Evolutionary conservation across 2,888 invertebrate genomes (phyloP), one percentile per base, ranked within the genome.

Genomic region (Thereva nobilitata): DNA sequence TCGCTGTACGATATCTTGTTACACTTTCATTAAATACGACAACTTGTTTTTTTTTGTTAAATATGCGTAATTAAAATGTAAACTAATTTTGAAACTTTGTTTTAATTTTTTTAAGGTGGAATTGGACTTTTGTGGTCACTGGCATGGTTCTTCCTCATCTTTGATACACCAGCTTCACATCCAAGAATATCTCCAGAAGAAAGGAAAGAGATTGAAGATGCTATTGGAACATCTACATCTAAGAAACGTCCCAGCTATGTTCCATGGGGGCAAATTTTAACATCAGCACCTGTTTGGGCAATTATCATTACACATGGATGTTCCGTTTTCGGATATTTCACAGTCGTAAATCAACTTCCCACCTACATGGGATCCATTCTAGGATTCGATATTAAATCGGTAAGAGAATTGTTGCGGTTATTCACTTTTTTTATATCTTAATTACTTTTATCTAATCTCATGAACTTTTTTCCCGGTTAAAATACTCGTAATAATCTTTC

Each of bases 291-390:
- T 0, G 93, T 93, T 4, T 93, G 92, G 92, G 92, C 93, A 9
- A 92, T 93, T 76, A 86, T 93, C 71, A 80, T 93, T 67, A 91
- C 91, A 0, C 93, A 93, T 76, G 90, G 87, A 0, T 87, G 91
- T 66, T 92, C 92, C 5, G 92, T 93, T 55, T 94, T 92, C 82
- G 91, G 93, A 0, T 93, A 92, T 82, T 93, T 93, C 81, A 93
- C 92, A 8, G 89, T 94, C 41, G 88, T 93, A 72, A 91, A 93
- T 81, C 93, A 93, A 75, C 83, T 94, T 74, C 94, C 94, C 5
- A 91, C 90, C 1, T 94, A 91, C 79, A 90, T 93, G 87, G 89
- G 92, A 78, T 86, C 88, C 75, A 90, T 93, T 71, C 83, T 93
- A 59, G 83, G 87, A 70, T 91, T 87, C 75, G 85, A 89, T 75